Evolutionary conservation across 2,113 vertebrate species (phyloP).

Genomic region (Notarius lentiginosus): DNA sequence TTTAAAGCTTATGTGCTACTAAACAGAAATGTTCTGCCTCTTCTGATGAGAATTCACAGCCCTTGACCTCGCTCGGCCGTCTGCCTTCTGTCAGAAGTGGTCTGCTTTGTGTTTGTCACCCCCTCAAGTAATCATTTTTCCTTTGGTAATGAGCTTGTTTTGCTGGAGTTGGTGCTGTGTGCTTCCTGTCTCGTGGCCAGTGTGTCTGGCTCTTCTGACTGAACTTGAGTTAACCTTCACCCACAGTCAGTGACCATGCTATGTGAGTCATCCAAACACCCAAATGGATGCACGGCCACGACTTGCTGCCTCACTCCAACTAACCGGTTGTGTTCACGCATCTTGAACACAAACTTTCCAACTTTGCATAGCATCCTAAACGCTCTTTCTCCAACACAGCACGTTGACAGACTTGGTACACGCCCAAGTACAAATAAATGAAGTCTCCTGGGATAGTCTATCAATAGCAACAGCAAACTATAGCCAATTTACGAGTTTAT

Average conservation of each 20-base stretch:
- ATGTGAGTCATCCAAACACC: conserved; percentile 8
- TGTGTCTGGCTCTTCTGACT: conserved; percentile 30
- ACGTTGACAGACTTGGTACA: conserved; percentile 19
- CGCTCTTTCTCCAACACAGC: conserved; percentile 26
- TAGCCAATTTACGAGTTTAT: conserved; percentile 18
- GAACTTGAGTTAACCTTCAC: conserved; percentile 44
- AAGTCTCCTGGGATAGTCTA: conserved; percentile 7
- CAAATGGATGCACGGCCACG: background rate
- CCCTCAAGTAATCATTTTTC: conserved; percentile 18
- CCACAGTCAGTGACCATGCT: conserved; percentile 11
- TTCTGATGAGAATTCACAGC: background rate
- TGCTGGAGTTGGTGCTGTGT: conserved; percentile 27
- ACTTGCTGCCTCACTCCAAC: background rate
- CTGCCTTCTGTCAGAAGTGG: conserved; percentile 27
- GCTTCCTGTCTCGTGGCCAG: conserved; percentile 20
- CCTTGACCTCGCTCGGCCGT: background rate
- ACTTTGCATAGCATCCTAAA: background rate
- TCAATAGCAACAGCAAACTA: conserved; percentile 14
- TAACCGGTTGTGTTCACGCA: background rate
- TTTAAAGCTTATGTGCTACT: background rate
- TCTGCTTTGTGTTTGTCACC: conserved; percentile 33
- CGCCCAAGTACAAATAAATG: background rate
- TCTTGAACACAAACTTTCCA: background rate
- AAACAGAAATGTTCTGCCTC: conserved; percentile 9
- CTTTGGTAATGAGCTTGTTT: conserved; percentile 31